phyloP scores from a whole-genome alignment of 1,140 invertebrate species.

The Drusus annulatus region DNA sequence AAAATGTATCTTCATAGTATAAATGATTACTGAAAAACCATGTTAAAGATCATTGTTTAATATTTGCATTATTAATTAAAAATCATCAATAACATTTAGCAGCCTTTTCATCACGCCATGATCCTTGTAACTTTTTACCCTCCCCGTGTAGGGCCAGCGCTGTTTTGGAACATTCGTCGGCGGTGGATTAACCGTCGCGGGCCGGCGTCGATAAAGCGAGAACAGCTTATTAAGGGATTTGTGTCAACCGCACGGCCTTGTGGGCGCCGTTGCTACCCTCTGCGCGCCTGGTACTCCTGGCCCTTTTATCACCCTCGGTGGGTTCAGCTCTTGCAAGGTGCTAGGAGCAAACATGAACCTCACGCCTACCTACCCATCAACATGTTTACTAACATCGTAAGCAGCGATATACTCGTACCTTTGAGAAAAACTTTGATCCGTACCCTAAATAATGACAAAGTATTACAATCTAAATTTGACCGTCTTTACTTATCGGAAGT shows the following conservation, averaged over 20 bases:
- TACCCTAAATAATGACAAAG: no score
- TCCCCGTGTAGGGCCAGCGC: background rate
- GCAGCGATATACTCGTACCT: no score
- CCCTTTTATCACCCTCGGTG: background rate
- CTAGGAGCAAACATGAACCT: background rate
- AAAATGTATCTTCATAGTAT: no score
- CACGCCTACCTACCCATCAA: background rate
- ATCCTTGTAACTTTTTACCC: background rate
- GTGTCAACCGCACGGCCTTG: constrained; percentile 36
- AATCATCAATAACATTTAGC: no score
- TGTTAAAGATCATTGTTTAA: no score
- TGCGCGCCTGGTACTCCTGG: background rate
- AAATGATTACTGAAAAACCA: no score
- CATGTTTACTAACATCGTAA: background rate
- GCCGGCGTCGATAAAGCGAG: constrained; percentile 43
- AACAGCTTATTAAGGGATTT: constrained; percentile 59
- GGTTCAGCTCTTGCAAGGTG: constrained; percentile 1
- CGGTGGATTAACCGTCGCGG: constrained; percentile 20
- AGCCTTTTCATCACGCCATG: no score
- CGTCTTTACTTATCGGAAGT: no score
- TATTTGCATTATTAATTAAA: no score
- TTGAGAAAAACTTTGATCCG: no score
- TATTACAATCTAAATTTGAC: no score
- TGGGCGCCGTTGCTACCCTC: background rate
- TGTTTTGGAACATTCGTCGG: constrained; percentile 22